Base-by-base conservation (phyloP, 2,113 vertebrate species). In the Rhabdomys dilectus region DNA sequence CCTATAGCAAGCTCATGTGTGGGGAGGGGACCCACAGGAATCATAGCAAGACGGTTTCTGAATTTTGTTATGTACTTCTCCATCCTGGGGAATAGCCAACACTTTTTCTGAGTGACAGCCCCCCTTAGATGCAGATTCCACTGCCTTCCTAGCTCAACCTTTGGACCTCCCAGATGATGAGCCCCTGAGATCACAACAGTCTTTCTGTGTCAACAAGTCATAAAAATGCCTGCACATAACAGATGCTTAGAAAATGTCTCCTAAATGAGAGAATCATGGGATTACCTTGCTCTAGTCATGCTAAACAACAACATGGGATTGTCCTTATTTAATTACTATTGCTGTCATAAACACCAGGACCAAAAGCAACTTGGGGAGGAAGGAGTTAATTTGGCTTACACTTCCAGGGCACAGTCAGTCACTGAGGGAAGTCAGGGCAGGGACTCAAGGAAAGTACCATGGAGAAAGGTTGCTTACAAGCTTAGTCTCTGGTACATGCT, bases 1-100 rank as follows among this genome's bases (percentile, higher is more conserved):
- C 10, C n/a, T 62, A 56, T 1, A 39, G 56, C 82, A 89, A 62
- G 36, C 39, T 8, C 24, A 64, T 0, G 5, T 42, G 58, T 64
- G 12, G 4, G 0, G 6, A 56, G 21, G 16, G 58, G 8, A 81
- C 64, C 36, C 0, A 0, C 1, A 0, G 1, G 36, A 3, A 34
- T 64, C 22, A 22, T 7, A 19, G 34, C 48, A 60, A 31, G 77
- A 51, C 10, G 22, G 73, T 31, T 62, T 78, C 7, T 77, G 64
- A 9, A n/a, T 70, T 5, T 53, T 76, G 24, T 6, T 31, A 8
- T 64, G 48, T 9, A 42, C 21, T 13, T 58, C 13, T 45, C 39
- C 36, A 21, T 48, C 17, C 66, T 29, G 19, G 56, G 58, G 60
- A 85, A 7, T 36, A n/a, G 15, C 15, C 34, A 80, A 62, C n/a